Percentiles rank a stretch among this genome's conserved stretches.
These are phyloP conservation scores for Phaethornis superciliosus DNA, from an alignment of 2,113 vertebrate genomes.

Conservation along the genomic window DNA sequence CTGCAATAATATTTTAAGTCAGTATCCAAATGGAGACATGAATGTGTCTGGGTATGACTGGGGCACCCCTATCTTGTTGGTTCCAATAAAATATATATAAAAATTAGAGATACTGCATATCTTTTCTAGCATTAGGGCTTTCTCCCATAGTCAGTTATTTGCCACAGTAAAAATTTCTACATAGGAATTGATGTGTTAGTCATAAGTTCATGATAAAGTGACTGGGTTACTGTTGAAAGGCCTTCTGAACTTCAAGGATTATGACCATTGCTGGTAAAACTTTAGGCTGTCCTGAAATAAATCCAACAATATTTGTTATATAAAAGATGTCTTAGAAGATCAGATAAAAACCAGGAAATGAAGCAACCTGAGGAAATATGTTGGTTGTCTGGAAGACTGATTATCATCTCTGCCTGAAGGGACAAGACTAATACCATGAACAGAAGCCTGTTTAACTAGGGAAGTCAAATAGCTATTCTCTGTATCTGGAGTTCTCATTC, in stretches of 20 bases:
- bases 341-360: not conserved
- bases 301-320: not conserved
- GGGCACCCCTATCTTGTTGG: not conserved
- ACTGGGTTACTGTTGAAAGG: not conserved
- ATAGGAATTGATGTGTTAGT: not conserved
- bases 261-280: not conserved
- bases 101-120: not conserved
- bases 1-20: not conserved
- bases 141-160: not conserved
- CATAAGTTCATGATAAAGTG: not conserved
- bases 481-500: not conserved
- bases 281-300: not conserved
- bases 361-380: slow-evolving; percentile 6
- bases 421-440: not conserved
- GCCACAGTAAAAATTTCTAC: not conserved
- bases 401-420: not conserved
- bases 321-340: not conserved
- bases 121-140: not conserved
- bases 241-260: not conserved
- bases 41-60: not conserved
- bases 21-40: not conserved
- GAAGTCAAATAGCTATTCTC: not conserved
- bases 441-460: not conserved
- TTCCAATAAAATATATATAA: not conserved
- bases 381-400: slow-evolving; percentile 3